Percentiles rank a stretch among this genome's conserved stretches.
Conservation (phyloP, 2,888 invertebrate genomes). For the Drosophila stalkeri region DNA sequence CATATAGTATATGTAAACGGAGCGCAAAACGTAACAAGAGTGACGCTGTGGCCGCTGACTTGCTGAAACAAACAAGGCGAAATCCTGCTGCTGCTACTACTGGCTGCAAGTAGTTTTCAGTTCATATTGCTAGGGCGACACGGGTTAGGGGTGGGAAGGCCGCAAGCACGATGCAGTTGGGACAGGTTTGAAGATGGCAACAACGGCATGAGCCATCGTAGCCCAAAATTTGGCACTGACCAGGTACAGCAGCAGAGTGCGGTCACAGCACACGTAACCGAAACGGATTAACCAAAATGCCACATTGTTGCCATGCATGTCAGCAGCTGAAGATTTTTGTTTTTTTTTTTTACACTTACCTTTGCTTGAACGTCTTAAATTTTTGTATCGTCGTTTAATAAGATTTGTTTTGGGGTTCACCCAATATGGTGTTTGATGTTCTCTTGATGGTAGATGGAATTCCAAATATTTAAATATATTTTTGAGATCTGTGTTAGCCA, state of each 20-base stretch:
- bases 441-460: not conserved
- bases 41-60: conserved; percentile 52
- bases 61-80: conserved; percentile 73
- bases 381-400: conserved; percentile 30
- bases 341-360: conserved; percentile 59
- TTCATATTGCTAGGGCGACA: conserved; percentile 38
- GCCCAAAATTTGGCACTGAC: conserved; percentile 73
- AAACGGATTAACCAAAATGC: conserved; percentile 65
- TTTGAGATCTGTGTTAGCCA: conserved; percentile 28
- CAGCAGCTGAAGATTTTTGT: conserved; percentile 25
- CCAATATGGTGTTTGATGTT: not conserved
- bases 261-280: conserved; percentile 47
- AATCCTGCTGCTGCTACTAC: conserved; percentile 72
- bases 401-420: conserved; percentile 36
- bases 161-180: conserved; percentile 77
- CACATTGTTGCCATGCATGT: conserved; percentile 66
- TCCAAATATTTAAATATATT: conserved; percentile 11
- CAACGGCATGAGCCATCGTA: conserved; percentile 35
- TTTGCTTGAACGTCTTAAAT: conserved; percentile 48
- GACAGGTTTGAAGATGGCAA: conserved; percentile 71
- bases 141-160: conserved; percentile 57
- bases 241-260: conserved; percentile 67
- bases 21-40: conserved; percentile 73
- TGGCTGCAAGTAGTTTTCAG: conserved; percentile 65
- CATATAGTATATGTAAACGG: conserved; percentile 66